A percentile compares a stretch with the other conserved stretches of the same genome.
These are phyloP conservation scores for Cremastobaeus sp. DNA, from an alignment of 2,888 invertebrate species.

Conservation along the genomic window DNA sequence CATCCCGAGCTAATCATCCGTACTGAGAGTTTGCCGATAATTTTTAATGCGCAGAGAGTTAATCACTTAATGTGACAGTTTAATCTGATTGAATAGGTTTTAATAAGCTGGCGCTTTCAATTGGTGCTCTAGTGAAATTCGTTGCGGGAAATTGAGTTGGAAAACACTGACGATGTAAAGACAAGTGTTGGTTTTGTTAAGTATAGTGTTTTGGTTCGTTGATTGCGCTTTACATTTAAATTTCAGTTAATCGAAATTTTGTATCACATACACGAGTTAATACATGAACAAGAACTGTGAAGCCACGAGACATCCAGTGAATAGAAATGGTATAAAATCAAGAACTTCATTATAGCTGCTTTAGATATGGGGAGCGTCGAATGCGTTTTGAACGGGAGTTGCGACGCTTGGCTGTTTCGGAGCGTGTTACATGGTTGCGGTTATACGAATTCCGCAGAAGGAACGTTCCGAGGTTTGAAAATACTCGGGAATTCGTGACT, in stretches of 20 bases:
- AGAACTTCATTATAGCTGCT: slow-evolving; percentile 54
- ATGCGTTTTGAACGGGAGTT: slow-evolving; percentile 62
- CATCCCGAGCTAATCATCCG: too few species aligned
- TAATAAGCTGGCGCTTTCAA: too few species aligned
- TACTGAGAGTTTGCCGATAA: too few species aligned
- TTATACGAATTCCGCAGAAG: slow-evolving; percentile 48
- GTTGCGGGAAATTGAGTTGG: background rate
- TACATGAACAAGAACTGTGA: slow-evolving; percentile 55
- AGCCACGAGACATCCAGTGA: slow-evolving; percentile 65
- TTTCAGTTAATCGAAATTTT: slow-evolving; percentile 65
- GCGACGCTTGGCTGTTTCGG: slow-evolving; percentile 34
- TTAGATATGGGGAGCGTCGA: slow-evolving; percentile 65
- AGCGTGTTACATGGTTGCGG: slow-evolving; percentile 44
- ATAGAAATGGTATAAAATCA: slow-evolving; percentile 72
- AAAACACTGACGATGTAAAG: background rate
- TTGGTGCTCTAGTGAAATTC: too few species aligned
- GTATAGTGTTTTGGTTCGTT: slow-evolving; percentile 24
- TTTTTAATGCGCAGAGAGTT: too few species aligned
- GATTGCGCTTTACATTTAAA: slow-evolving; percentile 64
- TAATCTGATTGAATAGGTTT: too few species aligned
- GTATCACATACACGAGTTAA: slow-evolving; percentile 50
- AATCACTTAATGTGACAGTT: too few species aligned
- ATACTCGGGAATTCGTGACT: slow-evolving; percentile 37
- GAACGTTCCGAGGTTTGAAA: slow-evolving; percentile 38
- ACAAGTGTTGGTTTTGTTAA: slow-evolving; percentile 15